A percentile compares a stretch with the other conserved stretches of the same genome.
phyloP scores from a whole-genome alignment of 2,888 invertebrate genomes.

The Drosophila borborema region DNA sequence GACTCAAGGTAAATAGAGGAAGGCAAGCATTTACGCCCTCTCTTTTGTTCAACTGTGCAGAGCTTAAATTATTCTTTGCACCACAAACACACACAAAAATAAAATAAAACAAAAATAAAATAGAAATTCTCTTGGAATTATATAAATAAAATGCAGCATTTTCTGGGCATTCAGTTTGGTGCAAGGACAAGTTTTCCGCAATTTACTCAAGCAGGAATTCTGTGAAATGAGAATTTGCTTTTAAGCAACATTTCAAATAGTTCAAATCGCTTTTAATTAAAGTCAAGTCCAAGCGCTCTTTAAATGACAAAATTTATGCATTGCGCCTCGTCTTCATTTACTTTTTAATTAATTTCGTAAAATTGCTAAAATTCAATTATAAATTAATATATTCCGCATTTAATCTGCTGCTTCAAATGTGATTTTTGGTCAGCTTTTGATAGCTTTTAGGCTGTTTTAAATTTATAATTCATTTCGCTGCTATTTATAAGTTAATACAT shows the following conservation, averaged over 20 bases:
- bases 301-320: background rate
- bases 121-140: slow-evolving; percentile 8
- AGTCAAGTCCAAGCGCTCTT: background rate
- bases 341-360: background rate
- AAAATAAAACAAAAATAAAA: background rate
- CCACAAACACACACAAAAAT: slow-evolving; percentile 1
- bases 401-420: background rate
- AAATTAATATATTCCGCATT: slow-evolving; percentile 5
- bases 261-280: slow-evolving; percentile 6
- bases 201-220: slow-evolving; percentile 2
- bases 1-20: slow-evolving; percentile 7
- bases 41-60: slow-evolving; percentile 8
- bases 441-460: background rate
- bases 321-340: background rate
- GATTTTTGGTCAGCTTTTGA: background rate
- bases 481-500: slow-evolving; percentile 3
- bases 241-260: slow-evolving; percentile 8
- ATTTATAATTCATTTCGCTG: background rate
- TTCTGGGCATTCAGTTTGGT: slow-evolving; percentile 2
- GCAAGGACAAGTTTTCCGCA: slow-evolving; percentile 5
- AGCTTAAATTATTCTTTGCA: slow-evolving; percentile 33
- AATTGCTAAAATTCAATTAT: background rate
- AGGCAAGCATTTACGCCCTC: slow-evolving; percentile 5
- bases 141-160: slow-evolving; percentile 32
- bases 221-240: background rate